These are phyloP conservation scores for Hycleus phaleratus DNA, from an alignment of 1,140 invertebrate species.

Conservation along the genomic window DNA sequence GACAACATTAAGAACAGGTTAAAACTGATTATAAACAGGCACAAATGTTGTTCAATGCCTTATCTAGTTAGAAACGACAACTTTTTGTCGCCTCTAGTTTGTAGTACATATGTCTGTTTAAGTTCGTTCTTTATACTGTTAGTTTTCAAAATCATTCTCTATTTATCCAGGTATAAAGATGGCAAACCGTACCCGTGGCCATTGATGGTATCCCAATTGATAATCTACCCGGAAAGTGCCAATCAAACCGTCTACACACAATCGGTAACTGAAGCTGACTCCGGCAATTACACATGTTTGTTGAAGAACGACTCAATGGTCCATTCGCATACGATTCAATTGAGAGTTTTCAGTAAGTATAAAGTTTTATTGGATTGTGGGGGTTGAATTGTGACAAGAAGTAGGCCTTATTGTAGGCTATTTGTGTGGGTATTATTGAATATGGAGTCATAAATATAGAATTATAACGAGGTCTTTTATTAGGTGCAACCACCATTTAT, in stretches of 20 bases:
- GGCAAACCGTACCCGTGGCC: constrained; percentile 68
- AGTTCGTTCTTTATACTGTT: constrained; percentile 1
- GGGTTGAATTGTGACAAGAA: no score
- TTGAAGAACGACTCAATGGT: constrained; percentile 61
- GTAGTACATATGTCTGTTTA: constrained; percentile 3
- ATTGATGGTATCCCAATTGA: constrained; percentile 55
- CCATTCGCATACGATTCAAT: constrained; percentile 53
- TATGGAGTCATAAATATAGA: no score
- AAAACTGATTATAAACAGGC: not conserved
- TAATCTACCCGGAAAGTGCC: constrained; percentile 65
- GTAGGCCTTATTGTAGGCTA: no score
- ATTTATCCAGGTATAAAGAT: constrained; percentile 63
- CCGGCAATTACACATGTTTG: constrained; percentile 64
- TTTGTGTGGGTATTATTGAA: no score
- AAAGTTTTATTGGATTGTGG: no score
- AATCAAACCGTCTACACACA: constrained; percentile 73
- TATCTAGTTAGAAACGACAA: not conserved
- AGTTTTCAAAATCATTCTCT: constrained; percentile 6
- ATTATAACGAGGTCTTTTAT: no score
- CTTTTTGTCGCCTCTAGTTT: not conserved
- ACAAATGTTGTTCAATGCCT: not conserved
- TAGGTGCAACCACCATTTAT: no score
- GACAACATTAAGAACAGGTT: no score
- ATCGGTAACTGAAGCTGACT: constrained; percentile 51
- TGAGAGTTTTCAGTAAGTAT: constrained; percentile 57